These are phyloP conservation scores for Epinotia nisella DNA, from an alignment of 2,888 invertebrate genomes.

Conservation along the genomic window DNA sequence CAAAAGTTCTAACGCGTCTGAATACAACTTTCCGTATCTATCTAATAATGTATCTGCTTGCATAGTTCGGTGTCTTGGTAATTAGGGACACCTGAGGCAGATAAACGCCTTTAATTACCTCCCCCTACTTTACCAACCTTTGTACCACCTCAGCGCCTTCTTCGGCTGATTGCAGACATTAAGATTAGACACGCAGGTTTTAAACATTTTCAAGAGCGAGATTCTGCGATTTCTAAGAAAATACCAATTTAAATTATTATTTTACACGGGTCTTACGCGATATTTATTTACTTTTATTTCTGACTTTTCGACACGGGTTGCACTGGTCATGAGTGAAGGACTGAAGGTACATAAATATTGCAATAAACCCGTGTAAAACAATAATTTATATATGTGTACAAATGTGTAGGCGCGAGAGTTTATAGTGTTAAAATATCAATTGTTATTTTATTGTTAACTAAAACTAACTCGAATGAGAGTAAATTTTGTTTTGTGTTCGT, in stretches of 20 bases:
- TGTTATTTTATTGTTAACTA: neutral
- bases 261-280: neutral
- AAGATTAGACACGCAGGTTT: slow-evolving; percentile 21
- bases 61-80: slow-evolving; percentile 66
- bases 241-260: neutral
- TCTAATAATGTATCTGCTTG: slow-evolving; percentile 31
- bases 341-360: too few relatives aligned
- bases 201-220: neutral
- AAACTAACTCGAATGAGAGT: neutral
- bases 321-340: too few relatives aligned
- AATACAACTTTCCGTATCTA: slow-evolving; percentile 7
- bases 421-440: neutral
- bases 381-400: too few relatives aligned
- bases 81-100: slow-evolving; percentile 75
- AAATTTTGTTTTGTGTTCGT: neutral
- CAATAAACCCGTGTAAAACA: too few relatives aligned
- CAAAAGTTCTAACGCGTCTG: neutral
- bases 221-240: neutral
- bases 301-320: too few relatives aligned
- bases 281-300: too few relatives aligned
- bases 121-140: slow-evolving; percentile 45
- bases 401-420: too few relatives aligned
- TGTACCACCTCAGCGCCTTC: slow-evolving; percentile 46
- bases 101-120: slow-evolving; percentile 77
- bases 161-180: slow-evolving; percentile 21